These are phyloP conservation scores for Stichodactyla helianthus DNA, from an alignment of 64 coral and sea anemone species.

Conservation along the genomic window DNA sequence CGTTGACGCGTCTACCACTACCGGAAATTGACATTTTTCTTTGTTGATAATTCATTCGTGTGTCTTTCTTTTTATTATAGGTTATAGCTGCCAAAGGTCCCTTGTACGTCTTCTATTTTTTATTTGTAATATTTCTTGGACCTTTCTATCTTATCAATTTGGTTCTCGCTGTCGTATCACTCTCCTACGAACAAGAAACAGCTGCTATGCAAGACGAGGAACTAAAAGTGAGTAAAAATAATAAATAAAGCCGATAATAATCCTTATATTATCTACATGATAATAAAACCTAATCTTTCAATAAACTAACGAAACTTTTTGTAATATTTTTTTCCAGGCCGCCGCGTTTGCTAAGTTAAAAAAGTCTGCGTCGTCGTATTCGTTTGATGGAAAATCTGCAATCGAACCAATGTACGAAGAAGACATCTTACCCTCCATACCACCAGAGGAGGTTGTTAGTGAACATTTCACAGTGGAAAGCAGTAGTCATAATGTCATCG, in stretches of 20 bases:
- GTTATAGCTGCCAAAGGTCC: conserved; percentile 81
- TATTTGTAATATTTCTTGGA: conserved; percentile 91
- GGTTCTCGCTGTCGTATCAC: conserved; percentile 88
- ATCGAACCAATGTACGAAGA: conserved; percentile 74
- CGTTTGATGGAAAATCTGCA: conserved; percentile 69
- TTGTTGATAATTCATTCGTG: not conserved
- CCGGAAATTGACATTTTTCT: not conserved
- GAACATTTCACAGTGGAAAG: conserved; percentile 30
- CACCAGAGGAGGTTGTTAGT: conserved; percentile 30
- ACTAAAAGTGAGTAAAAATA: conserved; percentile 49
- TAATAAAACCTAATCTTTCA: not conserved
- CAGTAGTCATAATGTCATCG: conserved; percentile 34
- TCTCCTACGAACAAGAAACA: conserved; percentile 90
- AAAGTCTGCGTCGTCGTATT: conserved; percentile 69
- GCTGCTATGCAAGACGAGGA: conserved; percentile 70
- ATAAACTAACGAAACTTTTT: not conserved
- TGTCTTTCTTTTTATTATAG: conserved; percentile 14
- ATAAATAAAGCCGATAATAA: too few species aligned
- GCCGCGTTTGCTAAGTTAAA: conserved; percentile 66
- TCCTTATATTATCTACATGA: not conserved
- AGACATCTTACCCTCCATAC: conserved; percentile 28
- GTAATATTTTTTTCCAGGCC: conserved; percentile 39
- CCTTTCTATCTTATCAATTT: conserved; percentile 92
- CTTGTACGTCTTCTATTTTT: conserved; percentile 78
- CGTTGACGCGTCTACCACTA: too few species aligned